Evolutionary conservation across 2,888 invertebrate genomes (phyloP).

Genomic region (Corythucha ciliata): DNA sequence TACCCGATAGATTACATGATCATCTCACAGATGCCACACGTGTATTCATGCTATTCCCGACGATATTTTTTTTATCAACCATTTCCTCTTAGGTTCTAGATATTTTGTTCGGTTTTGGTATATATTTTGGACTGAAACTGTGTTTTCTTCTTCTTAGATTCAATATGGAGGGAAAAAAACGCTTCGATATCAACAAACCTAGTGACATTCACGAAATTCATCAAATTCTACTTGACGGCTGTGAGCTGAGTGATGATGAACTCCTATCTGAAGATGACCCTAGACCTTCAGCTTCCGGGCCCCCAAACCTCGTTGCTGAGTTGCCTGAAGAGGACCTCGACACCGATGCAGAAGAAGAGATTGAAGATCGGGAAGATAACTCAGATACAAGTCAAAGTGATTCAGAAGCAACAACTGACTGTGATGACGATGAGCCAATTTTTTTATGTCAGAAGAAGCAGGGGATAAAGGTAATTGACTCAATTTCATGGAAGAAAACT

Average conservation of each 20-base stretch:
- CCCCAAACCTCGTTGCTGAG: conserved; percentile 18
- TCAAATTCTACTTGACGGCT: conserved; percentile 11
- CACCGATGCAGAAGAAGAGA: conserved; percentile 23
- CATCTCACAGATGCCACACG: conserved; percentile 21
- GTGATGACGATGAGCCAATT: conserved; percentile 19
- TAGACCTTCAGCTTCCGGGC: conserved; percentile 15
- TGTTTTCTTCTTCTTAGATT: conserved; percentile 22
- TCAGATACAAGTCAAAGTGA: conserved; percentile 22
- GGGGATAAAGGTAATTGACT: conserved; percentile 21
- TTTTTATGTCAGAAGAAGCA: conserved; percentile 19
- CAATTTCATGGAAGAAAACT: conserved; percentile 20
- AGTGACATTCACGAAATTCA: conserved; percentile 11
- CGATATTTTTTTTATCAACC: conserved; percentile 20
- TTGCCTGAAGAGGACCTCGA: conserved; percentile 19
- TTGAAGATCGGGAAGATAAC: conserved; percentile 22
- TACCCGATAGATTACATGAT: conserved; percentile 20
- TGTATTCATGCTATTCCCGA: conserved; percentile 22
- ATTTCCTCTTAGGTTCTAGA: conserved; percentile 16
- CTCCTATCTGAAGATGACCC: conserved; percentile 12
- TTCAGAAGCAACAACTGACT: conserved; percentile 18
- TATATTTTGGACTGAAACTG: conserved; percentile 16
- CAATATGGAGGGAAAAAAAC: conserved; percentile 22
- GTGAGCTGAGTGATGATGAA: conserved; percentile 10
- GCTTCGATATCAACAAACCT: conserved; percentile 19
- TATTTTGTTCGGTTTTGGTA: conserved; percentile 7